phyloP scores from a whole-genome alignment of 1,140 invertebrate genomes.

The Ooceraea biroi region DNA sequence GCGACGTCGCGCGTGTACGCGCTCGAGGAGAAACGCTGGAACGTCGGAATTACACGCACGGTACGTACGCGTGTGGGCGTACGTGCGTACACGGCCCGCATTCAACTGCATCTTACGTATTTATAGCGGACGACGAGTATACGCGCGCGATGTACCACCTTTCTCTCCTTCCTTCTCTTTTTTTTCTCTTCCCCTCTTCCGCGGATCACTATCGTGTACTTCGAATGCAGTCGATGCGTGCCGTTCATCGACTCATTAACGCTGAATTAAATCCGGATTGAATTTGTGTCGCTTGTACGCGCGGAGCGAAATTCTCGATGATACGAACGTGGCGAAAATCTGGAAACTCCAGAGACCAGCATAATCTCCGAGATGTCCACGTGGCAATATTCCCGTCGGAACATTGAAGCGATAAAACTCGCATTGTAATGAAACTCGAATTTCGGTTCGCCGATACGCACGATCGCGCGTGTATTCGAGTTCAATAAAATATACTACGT shows the following conservation, averaged over 20 bases:
- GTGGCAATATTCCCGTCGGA: not conserved
- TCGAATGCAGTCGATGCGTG: not conserved
- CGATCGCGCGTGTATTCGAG: too few relatives aligned
- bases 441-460: too few relatives aligned
- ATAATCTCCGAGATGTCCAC: not conserved
- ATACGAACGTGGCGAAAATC: slow-evolving; percentile 4
- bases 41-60: slow-evolving; percentile 55
- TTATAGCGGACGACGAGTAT: slow-evolving; percentile 49
- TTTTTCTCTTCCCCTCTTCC: not conserved
- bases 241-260: slow-evolving; percentile 35
- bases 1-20: slow-evolving; percentile 34
- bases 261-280: not conserved
- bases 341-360: not conserved
- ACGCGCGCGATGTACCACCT: slow-evolving; percentile 41
- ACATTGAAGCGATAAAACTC: not conserved
- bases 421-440: slow-evolving; percentile 23
- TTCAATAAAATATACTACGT: not conserved
- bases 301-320: not conserved
- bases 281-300: slow-evolving; percentile 22
- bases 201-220: not conserved
- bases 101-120: slow-evolving; percentile 61
- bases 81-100: slow-evolving; percentile 40
- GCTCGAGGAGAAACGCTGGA: slow-evolving; percentile 50
- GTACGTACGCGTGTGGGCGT: not conserved
- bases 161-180: not conserved